Evolutionary conservation across 2,797 vertebrate genomes (phyloP).

Genomic region (Delichon dasypus): DNA sequence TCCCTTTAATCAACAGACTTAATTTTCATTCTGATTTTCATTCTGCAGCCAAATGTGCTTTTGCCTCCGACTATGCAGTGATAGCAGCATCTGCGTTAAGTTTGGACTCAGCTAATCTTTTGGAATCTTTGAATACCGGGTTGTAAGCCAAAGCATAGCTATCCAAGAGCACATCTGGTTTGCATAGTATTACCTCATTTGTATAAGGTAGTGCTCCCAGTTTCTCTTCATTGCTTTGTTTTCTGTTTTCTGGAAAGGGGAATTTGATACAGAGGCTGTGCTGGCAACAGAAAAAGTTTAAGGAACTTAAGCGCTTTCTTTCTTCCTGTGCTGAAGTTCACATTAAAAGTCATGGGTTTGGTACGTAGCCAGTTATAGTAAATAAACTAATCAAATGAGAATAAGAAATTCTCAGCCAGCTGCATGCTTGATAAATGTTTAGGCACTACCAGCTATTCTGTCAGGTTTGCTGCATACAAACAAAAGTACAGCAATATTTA

Average conservation of each 20-base stretch:
- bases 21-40: not conserved
- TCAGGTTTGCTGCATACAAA: not conserved
- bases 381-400: not conserved
- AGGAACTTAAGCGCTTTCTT: not conserved
- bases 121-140: not conserved
- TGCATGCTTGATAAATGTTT: not conserved
- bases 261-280: not conserved
- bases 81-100: conserved; percentile 17
- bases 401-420: not conserved
- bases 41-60: not conserved
- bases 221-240: conserved; percentile 5
- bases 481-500: not conserved
- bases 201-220: not conserved
- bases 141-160: not conserved
- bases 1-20: not conserved
- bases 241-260: not conserved
- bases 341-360: not conserved
- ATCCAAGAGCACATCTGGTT: conserved; percentile 43
- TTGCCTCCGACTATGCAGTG: not conserved
- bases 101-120: not conserved
- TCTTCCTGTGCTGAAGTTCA: not conserved
- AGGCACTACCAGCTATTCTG: not conserved
- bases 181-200: conserved; percentile 28
- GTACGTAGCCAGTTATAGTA: not conserved
- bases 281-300: not conserved